These are phyloP conservation scores for Callocephalon fimbriatum DNA, from an alignment of 2,113 vertebrate genomes.

Conservation along the genomic window DNA sequence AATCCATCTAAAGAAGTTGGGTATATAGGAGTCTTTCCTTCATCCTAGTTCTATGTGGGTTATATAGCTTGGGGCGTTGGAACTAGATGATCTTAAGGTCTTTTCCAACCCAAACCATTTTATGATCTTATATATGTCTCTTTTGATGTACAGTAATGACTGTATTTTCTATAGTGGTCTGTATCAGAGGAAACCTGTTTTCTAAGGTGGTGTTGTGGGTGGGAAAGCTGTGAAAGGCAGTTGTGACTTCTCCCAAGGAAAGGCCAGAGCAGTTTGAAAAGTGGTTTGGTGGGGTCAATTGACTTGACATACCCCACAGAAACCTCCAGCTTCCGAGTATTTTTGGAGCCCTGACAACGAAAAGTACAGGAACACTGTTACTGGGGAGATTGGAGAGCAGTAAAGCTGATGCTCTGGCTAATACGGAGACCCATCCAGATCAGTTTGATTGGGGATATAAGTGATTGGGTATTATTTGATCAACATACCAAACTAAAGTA, in stretches of 20 bases:
- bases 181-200: neutral
- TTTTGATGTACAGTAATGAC: neutral
- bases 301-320: neutral
- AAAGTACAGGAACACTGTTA: neutral
- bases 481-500: neutral
- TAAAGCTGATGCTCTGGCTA: neutral
- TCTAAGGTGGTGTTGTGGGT: neutral
- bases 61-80: neutral
- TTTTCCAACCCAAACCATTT: neutral
- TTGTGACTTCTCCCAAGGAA: neutral
- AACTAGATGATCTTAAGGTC: neutral
- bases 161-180: neutral
- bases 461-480: neutral
- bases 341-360: neutral
- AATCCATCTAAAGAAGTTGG: neutral
- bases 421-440: neutral
- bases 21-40: neutral
- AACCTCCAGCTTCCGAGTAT: neutral
- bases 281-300: neutral
- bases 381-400: fast-evolving
- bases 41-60: neutral
- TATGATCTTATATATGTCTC: neutral
- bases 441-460: neutral
- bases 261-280: neutral
- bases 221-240: neutral